Percentiles rank a stretch among this genome's conserved stretches.
phyloP scores from a whole-genome alignment of 2,888 invertebrate genomes.

The Drosophila koepferae region DNA sequence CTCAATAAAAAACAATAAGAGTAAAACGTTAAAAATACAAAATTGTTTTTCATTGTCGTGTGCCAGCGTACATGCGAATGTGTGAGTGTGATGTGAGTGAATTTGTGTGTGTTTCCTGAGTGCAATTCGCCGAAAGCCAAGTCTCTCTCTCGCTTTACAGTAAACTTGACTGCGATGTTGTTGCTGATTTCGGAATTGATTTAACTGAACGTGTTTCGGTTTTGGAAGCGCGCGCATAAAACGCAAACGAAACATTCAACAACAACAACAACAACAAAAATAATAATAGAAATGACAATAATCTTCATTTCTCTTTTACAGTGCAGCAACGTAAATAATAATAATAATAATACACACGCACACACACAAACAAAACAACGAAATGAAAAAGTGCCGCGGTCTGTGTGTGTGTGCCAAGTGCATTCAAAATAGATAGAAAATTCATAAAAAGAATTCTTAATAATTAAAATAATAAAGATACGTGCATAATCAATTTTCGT shows the following conservation, averaged over 20 bases:
- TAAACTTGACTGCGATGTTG: constrained; percentile 41
- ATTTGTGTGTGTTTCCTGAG: constrained; percentile 36
- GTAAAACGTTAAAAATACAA: constrained; percentile 56
- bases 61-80: constrained; percentile 30
- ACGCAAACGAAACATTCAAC: constrained; percentile 47
- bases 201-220: constrained; percentile 71
- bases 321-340: constrained; percentile 44
- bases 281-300: constrained; percentile 36
- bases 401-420: constrained; percentile 45
- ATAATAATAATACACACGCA: constrained; percentile 18
- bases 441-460: constrained; percentile 25
- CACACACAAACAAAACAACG: constrained; percentile 43
- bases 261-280: constrained; percentile 31
- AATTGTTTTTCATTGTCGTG: constrained; percentile 65
- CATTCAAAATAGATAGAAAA: constrained; percentile 46
- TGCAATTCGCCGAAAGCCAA: constrained; percentile 47
- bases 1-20: constrained; percentile 65
- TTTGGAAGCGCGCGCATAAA: constrained; percentile 54
- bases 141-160: constrained; percentile 21
- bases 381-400: constrained; percentile 47
- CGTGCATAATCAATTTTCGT: constrained; percentile 25
- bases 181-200: constrained; percentile 74
- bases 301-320: constrained; percentile 27
- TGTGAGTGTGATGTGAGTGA: constrained; percentile 1
- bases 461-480: constrained; percentile 9